A percentile compares a stretch with the other conserved stretches of the same genome.
Evolutionary conservation across 2,797 vertebrate genomes (phyloP).

Genomic region (Octomys mimax): DNA sequence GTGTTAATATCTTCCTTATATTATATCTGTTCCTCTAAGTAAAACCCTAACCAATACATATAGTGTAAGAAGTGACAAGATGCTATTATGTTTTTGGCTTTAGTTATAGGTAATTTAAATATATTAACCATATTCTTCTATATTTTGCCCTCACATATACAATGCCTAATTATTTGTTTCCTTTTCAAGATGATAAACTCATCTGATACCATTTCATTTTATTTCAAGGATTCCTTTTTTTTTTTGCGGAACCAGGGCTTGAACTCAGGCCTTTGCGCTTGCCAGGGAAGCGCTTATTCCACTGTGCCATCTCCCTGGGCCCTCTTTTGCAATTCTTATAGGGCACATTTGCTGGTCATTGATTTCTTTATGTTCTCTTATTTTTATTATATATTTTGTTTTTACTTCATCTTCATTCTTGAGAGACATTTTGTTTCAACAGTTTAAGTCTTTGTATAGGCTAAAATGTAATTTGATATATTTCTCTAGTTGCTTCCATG

Average conservation of each 20-base stretch:
- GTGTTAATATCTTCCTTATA: no score
- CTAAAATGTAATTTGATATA: neutral
- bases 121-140: neutral
- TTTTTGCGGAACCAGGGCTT: no score
- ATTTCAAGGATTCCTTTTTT: neutral
- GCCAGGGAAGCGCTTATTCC: no score
- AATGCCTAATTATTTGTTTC: neutral
- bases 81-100: neutral
- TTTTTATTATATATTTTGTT: neutral
- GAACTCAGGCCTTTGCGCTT: no score
- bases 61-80: neutral
- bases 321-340: neutral
- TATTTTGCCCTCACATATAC: neutral
- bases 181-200: neutral
- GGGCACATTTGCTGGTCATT: neutral
- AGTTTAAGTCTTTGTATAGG: neutral
- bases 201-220: neutral
- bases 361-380: neutral
- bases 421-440: neutral
- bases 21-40: no score
- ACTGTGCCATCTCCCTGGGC: no score
- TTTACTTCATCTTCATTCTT: neutral
- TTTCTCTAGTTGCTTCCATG: neutral
- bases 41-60: no score
- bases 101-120: neutral